Conservation (phyloP, 2,113 vertebrate genomes). For the Cyprinodon tularosa region DNA sequence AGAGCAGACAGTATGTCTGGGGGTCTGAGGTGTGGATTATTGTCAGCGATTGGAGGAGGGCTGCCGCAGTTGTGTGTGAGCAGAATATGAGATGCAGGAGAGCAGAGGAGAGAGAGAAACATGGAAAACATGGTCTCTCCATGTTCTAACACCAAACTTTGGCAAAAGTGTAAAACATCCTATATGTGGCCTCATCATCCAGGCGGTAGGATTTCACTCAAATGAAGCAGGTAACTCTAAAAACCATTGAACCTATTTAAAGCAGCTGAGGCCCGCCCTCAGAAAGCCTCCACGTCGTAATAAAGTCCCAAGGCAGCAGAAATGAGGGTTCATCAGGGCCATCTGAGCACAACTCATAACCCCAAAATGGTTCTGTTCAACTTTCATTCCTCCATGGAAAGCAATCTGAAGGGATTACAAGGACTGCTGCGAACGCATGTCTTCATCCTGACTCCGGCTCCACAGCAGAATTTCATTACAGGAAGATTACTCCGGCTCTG, state of each 20-base stretch:
- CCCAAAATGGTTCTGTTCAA: slow-evolving; percentile 28
- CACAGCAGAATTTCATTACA: slow-evolving; percentile 51
- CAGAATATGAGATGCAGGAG: slow-evolving; percentile 74
- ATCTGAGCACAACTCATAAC: slow-evolving; percentile 35
- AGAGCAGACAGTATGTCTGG: slow-evolving; percentile 74
- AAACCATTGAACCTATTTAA: neutral
- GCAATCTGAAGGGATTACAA: slow-evolving; percentile 50
- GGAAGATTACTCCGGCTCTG: slow-evolving; percentile 52
- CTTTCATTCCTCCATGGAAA: slow-evolving; percentile 41
- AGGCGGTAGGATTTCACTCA: neutral
- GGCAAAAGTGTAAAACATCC: slow-evolving; percentile 23
- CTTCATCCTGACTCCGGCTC: slow-evolving; percentile 27
- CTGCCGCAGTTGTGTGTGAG: slow-evolving; percentile 82
- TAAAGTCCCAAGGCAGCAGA: neutral
- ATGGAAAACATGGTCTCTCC: slow-evolving; percentile 53
- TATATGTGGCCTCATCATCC: slow-evolving; percentile 2
- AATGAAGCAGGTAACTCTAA: neutral
- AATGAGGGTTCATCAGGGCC: slow-evolving; percentile 34
- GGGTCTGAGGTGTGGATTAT: slow-evolving; percentile 82
- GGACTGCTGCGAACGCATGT: slow-evolving; percentile 35
- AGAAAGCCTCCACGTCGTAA: neutral
- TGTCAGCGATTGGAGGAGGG: slow-evolving; percentile 82
- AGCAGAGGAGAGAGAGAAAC: slow-evolving; percentile 46
- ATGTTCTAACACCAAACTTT: slow-evolving; percentile 34
- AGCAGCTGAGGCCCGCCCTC: neutral